Conservation (phyloP, 2,797 vertebrate genomes). For the Carduelis carduelis region DNA sequence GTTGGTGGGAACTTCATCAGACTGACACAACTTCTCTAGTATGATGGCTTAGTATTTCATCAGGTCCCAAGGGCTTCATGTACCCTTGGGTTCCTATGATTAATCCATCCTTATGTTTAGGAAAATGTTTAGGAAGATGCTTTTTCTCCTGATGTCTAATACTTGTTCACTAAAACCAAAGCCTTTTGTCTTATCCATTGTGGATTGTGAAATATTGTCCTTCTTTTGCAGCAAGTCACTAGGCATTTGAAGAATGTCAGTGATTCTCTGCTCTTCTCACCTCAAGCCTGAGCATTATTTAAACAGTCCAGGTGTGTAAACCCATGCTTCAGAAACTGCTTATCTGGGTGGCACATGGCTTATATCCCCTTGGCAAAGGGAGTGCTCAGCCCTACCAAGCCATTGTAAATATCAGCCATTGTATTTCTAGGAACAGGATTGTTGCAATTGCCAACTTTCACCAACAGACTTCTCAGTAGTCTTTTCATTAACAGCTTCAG, state of each 20-base stretch:
- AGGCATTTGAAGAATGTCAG: background rate
- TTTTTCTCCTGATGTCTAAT: background rate
- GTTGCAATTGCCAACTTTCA: background rate
- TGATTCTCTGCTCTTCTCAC: background rate
- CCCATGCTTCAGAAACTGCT: background rate
- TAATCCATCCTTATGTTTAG: background rate
- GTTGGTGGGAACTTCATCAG: background rate
- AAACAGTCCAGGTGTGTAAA: background rate
- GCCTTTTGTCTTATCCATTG: background rate
- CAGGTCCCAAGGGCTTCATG: background rate
- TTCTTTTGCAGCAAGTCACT: background rate
- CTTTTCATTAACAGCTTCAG: background rate
- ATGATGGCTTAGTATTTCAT: background rate
- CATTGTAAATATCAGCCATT: background rate
- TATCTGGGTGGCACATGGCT: fast-evolving
- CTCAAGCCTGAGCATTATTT: background rate
- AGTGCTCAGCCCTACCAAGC: background rate
- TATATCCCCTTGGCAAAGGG: background rate
- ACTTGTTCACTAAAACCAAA: background rate
- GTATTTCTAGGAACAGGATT: background rate
- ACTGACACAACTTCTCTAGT: background rate
- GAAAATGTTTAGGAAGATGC: background rate
- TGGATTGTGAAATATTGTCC: background rate
- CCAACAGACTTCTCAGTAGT: background rate
- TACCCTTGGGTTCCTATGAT: background rate